Base-by-base conservation (phyloP, 2,113 vertebrate genomes). In the Heloderma charlesbogerti region DNA sequence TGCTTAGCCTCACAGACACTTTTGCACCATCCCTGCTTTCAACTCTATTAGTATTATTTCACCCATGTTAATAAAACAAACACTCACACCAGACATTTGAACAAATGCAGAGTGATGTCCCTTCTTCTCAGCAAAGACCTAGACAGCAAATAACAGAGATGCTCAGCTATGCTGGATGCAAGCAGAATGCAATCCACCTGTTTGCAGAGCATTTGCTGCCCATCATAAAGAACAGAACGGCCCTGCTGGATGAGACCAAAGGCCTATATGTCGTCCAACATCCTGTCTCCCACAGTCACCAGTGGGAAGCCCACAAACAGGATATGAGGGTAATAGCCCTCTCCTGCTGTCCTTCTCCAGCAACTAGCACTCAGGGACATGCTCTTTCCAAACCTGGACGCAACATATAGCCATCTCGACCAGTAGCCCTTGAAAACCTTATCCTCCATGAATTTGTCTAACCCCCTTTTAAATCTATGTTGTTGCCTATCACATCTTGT, bases 31-130 rank as follows among this genome's bases (percentile, higher is more conserved):
- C 81, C 66, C 67, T 88, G 48, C 88, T 86, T 88, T 89, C 34
- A 84, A 43, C 37, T 63, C 37, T 2, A 72, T 91, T 82, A 37
- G 78, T 74, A 29, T 87, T 74, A 45, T 63, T 60, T n/a, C 67
- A 90, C 31, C 29, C 87, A 57, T 77, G 15, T 83, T 74, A 82
- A 72, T 89, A 89, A 89, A 83, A 83, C 10, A 93, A 87, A 16
- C 34, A 29, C n/a, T 66, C 72, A 0, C 69, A 0, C 40, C 63
- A 72, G 87, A 88, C 43, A 79, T 75, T n/a, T 71, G 15, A 88
- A 93, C 63, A 89, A 87, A 91, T 4, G 25, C 34, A 89, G 90
- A 60, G 67, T 29, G 7, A 45, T 3, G 27, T 2, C 77, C 66
- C 63, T 81, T 82, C 51, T 37, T 82, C 67, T 54, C 20, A 20